A percentile compares a stretch with the other conserved stretches of the same genome.
These are phyloP conservation scores for Parnassius glacialis DNA, from an alignment of 2,888 invertebrate species.

Conservation along the genomic window DNA sequence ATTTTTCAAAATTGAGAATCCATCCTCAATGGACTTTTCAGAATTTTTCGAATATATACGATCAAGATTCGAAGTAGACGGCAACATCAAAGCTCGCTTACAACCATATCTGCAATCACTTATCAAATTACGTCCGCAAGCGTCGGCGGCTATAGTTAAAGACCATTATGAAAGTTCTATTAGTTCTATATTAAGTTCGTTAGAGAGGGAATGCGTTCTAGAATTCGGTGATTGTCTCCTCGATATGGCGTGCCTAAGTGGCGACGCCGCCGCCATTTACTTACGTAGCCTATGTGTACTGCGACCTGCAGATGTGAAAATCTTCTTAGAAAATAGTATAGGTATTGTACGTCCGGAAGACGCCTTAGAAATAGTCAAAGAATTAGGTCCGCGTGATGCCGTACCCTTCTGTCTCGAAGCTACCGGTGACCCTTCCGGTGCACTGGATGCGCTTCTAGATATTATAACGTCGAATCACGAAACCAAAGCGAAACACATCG, in stretches of 20 bases:
- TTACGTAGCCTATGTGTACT: conserved; percentile 53
- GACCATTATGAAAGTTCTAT: conserved; percentile 44
- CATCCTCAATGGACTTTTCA: conserved; percentile 54
- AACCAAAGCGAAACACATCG: conserved; percentile 36
- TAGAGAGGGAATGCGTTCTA: conserved; percentile 41
- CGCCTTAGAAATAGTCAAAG: conserved; percentile 55
- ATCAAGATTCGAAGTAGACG: conserved; percentile 41
- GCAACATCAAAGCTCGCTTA: conserved; percentile 34
- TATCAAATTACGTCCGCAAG: conserved; percentile 52
- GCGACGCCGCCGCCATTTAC: conserved; percentile 53
- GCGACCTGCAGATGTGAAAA: conserved; percentile 47
- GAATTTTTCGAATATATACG: conserved; percentile 64
- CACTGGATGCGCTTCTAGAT: conserved; percentile 55
- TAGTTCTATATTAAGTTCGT: conserved; percentile 37
- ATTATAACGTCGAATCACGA: conserved; percentile 40
- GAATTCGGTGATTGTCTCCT: conserved; percentile 53
- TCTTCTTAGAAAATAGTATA: conserved; percentile 52
- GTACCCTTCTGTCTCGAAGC: conserved; percentile 68
- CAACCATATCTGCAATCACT: conserved; percentile 45
- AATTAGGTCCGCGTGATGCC: conserved; percentile 51
- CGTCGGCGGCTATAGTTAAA: conserved; percentile 54
- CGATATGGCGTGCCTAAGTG: conserved; percentile 48
- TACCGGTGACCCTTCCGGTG: conserved; percentile 60
- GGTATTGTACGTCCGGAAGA: conserved; percentile 66
- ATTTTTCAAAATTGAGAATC: conserved; percentile 56